A percentile compares a stretch with the other conserved stretches of the same genome.
These are phyloP conservation scores for western clawed frog (Xenopus tropicalis) DNA, from an alignment of 2,113 vertebrate species.

Conservation along the genomic window UCB_Xtro_10.0 CM004446.2:66386501-66387000, in stretches of 20 bases:
- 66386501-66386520: conserved; percentile 59
- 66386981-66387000: conserved; percentile 60
- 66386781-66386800: accelerated
- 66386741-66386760: conserved; percentile 10
- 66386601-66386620: conserved; percentile 49
- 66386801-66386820: background rate
- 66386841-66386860: background rate
- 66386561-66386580: conserved; percentile 26
- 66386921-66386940: background rate
- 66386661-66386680: conserved; percentile 48
- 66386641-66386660: conserved; percentile 19
- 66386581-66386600: conserved; percentile 40
- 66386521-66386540: conserved; percentile 33
- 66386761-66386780: background rate
- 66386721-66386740: conserved; percentile 22
- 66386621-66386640: conserved; percentile 17
- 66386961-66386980: conserved; percentile 47
- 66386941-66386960: background rate
- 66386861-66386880: background rate
- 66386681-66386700: background rate
- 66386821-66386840: background rate
- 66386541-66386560: background rate
- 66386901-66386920: conserved; percentile 46
- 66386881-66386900: conserved; percentile 37
- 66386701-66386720: accelerated